Evolutionary conservation across 1,140 invertebrate species (phyloP).

Genomic region (Zaprionus gabonicus): DNA sequence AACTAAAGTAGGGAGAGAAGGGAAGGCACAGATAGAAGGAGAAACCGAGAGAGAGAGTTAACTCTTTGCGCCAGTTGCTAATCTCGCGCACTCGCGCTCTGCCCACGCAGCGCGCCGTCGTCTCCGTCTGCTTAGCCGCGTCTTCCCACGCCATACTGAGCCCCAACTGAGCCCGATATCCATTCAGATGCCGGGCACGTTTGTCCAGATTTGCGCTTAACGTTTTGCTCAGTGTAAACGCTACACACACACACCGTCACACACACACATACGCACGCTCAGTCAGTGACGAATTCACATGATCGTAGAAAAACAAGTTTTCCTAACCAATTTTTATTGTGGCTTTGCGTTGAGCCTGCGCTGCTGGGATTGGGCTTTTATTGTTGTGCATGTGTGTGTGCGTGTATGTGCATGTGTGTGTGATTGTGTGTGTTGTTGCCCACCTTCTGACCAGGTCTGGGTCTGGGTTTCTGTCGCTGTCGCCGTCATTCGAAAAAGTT

Average conservation of each 20-base stretch:
- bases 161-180: conserved; percentile 26
- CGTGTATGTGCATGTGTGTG: conserved; percentile 57
- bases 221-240: conserved; percentile 68
- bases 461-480: conserved; percentile 17
- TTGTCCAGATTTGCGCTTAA: conserved; percentile 53
- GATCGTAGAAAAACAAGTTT: conserved; percentile 72
- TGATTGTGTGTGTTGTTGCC: conserved; percentile 35
- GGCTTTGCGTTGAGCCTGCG: conserved; percentile 61
- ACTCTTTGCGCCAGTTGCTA: conserved; percentile 18
- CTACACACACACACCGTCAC: conserved; percentile 27
- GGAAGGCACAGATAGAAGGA: too few species aligned
- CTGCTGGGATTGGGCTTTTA: conserved; percentile 38
- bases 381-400: conserved; percentile 35
- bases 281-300: conserved; percentile 38
- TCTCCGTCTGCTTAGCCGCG: conserved; percentile 31
- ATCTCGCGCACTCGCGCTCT: conserved; percentile 12
- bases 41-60: too few species aligned
- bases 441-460: conserved; percentile 37
- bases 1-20: too few species aligned
- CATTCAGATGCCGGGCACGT: conserved; percentile 66
- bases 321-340: conserved; percentile 77
- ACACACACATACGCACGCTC: conserved; percentile 12
- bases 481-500: conserved; percentile 31
- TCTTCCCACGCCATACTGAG: conserved; percentile 61
- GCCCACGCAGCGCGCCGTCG: conserved; percentile 53